phyloP scores from a whole-genome alignment of 37 sponge, comb jelly and placozoan genomes.

The Haliclona indistincta region DNA sequence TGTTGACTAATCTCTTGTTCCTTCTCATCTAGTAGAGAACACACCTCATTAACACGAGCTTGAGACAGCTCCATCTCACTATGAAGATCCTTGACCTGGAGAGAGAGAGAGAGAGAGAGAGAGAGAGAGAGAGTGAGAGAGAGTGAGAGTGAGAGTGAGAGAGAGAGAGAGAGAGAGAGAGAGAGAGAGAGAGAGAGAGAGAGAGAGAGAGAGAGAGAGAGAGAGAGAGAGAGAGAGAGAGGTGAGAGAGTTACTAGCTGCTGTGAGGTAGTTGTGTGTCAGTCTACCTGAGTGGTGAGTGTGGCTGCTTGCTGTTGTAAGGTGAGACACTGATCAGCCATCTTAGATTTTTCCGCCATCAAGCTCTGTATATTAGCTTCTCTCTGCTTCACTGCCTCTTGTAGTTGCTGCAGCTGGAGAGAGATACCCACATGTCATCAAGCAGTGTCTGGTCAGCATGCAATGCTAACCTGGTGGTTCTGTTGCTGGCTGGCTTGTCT shows the following conservation, averaged over 20 bases:
- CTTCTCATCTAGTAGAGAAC: background rate
- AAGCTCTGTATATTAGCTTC: background rate
- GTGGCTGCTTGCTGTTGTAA: background rate
- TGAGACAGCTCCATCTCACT: background rate
- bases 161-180: too few species aligned
- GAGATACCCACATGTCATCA: background rate
- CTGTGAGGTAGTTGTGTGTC: too few species aligned
- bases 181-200: too few species aligned
- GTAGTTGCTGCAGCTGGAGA: background rate
- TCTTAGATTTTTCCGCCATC: background rate
- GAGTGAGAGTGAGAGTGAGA: too few species aligned
- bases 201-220: too few species aligned
- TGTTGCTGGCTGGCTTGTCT: background rate
- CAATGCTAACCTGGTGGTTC: background rate
- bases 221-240: too few species aligned
- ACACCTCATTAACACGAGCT: background rate
- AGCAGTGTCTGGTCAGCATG: background rate
- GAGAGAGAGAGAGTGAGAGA: too few species aligned
- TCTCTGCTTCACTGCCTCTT: background rate
- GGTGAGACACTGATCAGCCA: background rate
- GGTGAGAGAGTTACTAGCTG: too few species aligned
- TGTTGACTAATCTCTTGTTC: background rate
- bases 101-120: too few species aligned
- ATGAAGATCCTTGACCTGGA: too few species aligned
- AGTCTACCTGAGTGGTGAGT: constrained; percentile 1